These are phyloP conservation scores for Megamerina dolium DNA, from an alignment of 2,888 invertebrate genomes.

Conservation along the genomic window DNA sequence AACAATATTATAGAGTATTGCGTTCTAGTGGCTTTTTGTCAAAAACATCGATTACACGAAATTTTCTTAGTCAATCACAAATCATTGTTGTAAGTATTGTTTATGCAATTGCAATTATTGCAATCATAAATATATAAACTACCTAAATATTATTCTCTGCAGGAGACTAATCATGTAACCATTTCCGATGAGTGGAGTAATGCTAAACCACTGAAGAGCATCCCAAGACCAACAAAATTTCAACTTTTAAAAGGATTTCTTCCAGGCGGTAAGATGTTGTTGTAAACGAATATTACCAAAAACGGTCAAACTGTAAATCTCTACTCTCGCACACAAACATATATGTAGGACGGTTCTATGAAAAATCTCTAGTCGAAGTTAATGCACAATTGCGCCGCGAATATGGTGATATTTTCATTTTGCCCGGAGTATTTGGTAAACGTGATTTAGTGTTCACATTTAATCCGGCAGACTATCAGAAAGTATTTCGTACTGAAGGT, in stretches of 20 bases:
- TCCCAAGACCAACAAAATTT: slow-evolving; percentile 15
- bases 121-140: too few relatives aligned
- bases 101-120: too few relatives aligned
- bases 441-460: slow-evolving; percentile 43
- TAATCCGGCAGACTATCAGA: slow-evolving; percentile 51
- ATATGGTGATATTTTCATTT: slow-evolving; percentile 42
- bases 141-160: too few relatives aligned
- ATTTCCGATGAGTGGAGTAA: slow-evolving; percentile 1
- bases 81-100: too few relatives aligned
- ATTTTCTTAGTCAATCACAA: too few relatives aligned
- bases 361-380: slow-evolving; percentile 13
- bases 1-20: too few relatives aligned
- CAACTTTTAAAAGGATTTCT: slow-evolving; percentile 50
- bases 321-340: too few relatives aligned
- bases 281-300: too few relatives aligned
- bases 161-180: too few relatives aligned
- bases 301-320: too few relatives aligned
- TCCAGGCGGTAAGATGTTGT: slow-evolving; percentile 40
- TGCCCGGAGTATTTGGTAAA: slow-evolving; percentile 39
- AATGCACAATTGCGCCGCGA: slow-evolving; percentile 15
- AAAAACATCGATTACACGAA: too few relatives aligned
- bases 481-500: slow-evolving; percentile 33
- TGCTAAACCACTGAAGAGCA: slow-evolving; percentile 1
- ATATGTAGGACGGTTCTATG: slow-evolving; percentile 9
- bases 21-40: too few relatives aligned